Percentiles rank a stretch among this genome's conserved stretches.
phyloP scores from a whole-genome alignment of 2,797 vertebrate genomes.

The Paramormyrops hopkinsi region DNA sequence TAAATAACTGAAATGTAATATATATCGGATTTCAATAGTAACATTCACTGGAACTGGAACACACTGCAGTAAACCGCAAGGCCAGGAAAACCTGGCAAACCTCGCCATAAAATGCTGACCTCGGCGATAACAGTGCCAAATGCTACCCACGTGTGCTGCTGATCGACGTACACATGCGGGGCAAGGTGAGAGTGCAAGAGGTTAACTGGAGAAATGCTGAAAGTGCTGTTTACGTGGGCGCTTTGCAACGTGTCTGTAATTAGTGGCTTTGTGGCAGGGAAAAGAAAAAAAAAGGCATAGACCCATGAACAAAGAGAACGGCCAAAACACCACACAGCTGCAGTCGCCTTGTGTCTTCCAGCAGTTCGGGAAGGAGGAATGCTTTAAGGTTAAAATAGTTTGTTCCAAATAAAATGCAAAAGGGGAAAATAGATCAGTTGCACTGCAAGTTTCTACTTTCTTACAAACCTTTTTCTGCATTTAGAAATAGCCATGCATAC shows the following conservation, averaged over 20 bases:
- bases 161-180: not conserved
- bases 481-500: not conserved
- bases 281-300: slow-evolving; percentile 38
- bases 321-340: slow-evolving; percentile 46
- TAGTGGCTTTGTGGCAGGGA: slow-evolving; percentile 52
- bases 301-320: slow-evolving; percentile 51
- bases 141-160: not conserved
- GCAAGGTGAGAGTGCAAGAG: slow-evolving; percentile 23
- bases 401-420: slow-evolving; percentile 37
- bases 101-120: not conserved
- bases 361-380: slow-evolving; percentile 49
- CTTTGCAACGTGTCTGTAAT: slow-evolving; percentile 51
- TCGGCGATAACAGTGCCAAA: not conserved
- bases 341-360: slow-evolving; percentile 44
- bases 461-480: not conserved
- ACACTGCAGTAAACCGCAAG: not conserved
- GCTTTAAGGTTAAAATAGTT: slow-evolving; percentile 48
- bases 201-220: slow-evolving; percentile 42
- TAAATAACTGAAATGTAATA: not conserved
- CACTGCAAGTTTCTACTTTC: not conserved
- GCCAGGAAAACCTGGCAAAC: not conserved
- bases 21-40: not conserved
- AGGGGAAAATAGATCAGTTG: slow-evolving; percentile 14
- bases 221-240: slow-evolving; percentile 47
- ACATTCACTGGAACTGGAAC: not conserved